Evolutionary conservation across 2,113 vertebrate species (phyloP), one percentile per base, ranked within the genome.

Genomic region (Chaetorhynchus papuensis): DNA sequence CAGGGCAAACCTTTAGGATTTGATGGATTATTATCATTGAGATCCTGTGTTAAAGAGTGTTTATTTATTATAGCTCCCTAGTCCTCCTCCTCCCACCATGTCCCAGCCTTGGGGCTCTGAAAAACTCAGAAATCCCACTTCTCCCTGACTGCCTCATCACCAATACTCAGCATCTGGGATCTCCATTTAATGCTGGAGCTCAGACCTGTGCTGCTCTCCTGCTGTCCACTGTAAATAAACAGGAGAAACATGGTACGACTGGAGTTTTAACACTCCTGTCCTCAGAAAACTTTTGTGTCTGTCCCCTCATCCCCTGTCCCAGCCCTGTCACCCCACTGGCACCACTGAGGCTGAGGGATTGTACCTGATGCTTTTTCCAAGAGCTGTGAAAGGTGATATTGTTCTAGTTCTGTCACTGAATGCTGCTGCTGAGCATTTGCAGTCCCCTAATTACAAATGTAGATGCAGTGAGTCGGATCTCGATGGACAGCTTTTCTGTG

Each of bases 1-100:
- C 53, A 71, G 82, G 94, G 76, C 78, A 95, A 89, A 68, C 74
- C 71, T 91, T 81, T 52, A 77, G 87, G 93, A 77, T 94, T n/a
- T 92, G 87, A 86, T 92, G 76, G 83, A 90, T 94, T 95, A 83
- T 91, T 96, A 86, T 68, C 79, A 65, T 50, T 71, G 63, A 64
- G 83, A 89, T 91, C 41, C 53, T 59, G 35, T 82, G 88, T 88
- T 93, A 87, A 87, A 77, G 56, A 49, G 9, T 74, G 57, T 96
- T 93, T 93, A 86, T 92, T 95, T 94, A 78, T 88, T 89, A 72
- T 15, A 88, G 86, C 54, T 84, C 30, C 54, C 53, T 66, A 31
- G 21, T 56, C 33, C 86, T 93, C 33, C 82, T 94, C 75, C 76
- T 89, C 77, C 63, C 47, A 65, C 24, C 11, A 1, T 3, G 27